phyloP scores from a whole-genome alignment of 2,888 invertebrate genomes.

The Sipha maydis region DNA sequence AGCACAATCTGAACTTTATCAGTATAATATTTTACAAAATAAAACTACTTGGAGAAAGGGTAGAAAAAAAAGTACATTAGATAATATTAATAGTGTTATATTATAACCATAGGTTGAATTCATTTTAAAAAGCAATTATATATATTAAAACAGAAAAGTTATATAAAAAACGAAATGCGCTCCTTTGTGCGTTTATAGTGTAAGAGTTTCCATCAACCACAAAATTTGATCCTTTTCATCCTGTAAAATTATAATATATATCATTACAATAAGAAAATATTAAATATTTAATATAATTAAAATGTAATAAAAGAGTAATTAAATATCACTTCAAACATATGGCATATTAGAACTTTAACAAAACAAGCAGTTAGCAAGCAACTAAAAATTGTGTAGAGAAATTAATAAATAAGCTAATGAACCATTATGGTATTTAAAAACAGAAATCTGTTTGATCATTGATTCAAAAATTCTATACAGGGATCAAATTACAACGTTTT shows the following conservation, averaged over 20 bases:
- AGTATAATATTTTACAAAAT: neutral
- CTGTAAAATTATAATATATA: slow-evolving; percentile 28
- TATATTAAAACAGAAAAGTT: neutral
- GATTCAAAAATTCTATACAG: too few species aligned
- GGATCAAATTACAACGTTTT: too few species aligned
- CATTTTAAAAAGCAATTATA: slow-evolving; percentile 17
- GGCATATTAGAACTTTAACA: too few species aligned
- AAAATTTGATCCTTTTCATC: slow-evolving; percentile 53
- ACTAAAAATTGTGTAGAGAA: too few species aligned
- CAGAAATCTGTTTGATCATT: too few species aligned
- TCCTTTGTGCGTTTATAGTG: neutral
- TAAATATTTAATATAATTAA: neutral
- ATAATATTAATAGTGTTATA: neutral
- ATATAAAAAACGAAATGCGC: neutral
- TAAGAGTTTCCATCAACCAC: slow-evolving; percentile 45
- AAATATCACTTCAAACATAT: neutral
- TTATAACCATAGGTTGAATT: neutral
- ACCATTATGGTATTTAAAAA: too few species aligned
- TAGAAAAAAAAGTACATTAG: neutral
- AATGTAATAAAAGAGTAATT: neutral
- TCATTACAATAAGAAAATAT: neutral
- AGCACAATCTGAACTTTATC: neutral
- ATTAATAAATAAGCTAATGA: too few species aligned
- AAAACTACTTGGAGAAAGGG: neutral
- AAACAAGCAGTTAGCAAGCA: too few species aligned